Conservation (phyloP, 2,888 invertebrate genomes). For the Dynastes hyllus region DNA sequence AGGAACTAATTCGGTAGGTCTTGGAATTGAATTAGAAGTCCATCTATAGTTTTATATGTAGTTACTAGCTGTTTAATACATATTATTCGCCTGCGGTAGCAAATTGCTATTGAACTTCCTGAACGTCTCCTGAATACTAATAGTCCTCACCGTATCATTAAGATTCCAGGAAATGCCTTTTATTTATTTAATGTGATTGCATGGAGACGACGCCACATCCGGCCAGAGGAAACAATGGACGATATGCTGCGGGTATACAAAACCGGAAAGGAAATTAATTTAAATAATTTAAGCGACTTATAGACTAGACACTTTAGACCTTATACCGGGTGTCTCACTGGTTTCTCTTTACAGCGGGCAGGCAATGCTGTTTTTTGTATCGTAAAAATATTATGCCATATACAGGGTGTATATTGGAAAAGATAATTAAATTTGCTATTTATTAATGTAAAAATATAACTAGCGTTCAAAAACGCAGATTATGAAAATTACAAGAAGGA, state of each 20-base stretch:
- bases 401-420: too few species aligned
- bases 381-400: too few species aligned
- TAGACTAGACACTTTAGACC: slow-evolving; percentile 14
- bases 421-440: too few species aligned
- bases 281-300: slow-evolving; percentile 1
- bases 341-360: background rate
- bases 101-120: slow-evolving; percentile 27
- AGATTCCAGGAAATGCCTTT: slow-evolving; percentile 49
- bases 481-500: too few species aligned
- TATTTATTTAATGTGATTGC: slow-evolving; percentile 49
- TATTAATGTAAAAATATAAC: too few species aligned
- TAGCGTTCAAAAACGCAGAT: too few species aligned
- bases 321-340: background rate
- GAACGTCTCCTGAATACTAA: slow-evolving; percentile 37
- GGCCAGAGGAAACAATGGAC: slow-evolving; percentile 45
- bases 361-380: too few species aligned
- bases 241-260: slow-evolving; percentile 1
- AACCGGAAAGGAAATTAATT: slow-evolving; percentile 28
- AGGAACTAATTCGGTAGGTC: too few species aligned
- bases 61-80: background rate
- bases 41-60: too few species aligned
- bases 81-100: background rate
- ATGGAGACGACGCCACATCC: slow-evolving; percentile 48
- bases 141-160: slow-evolving; percentile 28
- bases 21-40: too few species aligned